Evolutionary conservation across 2,113 vertebrate genomes (phyloP).

Genomic region (Daboia siamensis): DNA sequence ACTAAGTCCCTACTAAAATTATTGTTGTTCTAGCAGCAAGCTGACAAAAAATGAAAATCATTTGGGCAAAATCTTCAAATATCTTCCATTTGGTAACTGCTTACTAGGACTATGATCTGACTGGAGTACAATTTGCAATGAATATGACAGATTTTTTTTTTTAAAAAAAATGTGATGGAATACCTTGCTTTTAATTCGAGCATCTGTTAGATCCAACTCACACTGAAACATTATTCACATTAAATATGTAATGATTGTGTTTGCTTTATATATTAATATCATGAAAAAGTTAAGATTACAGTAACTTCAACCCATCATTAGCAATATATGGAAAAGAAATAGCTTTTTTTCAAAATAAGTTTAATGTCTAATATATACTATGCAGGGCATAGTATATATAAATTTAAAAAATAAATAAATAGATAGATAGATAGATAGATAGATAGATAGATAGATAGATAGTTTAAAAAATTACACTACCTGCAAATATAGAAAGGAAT

Average conservation of each 20-base stretch:
- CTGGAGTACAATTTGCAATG: not conserved
- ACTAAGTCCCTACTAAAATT: not conserved
- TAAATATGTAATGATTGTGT: not conserved
- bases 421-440: too few species aligned
- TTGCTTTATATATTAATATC: not conserved
- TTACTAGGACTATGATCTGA: not conserved
- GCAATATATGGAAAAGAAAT: not conserved
- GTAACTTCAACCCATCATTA: constrained; percentile 12
- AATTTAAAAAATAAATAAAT: too few species aligned
- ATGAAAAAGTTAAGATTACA: not conserved
- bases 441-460: too few species aligned
- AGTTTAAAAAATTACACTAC: constrained; percentile 1
- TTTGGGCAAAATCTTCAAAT: not conserved
- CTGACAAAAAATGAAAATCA: not conserved
- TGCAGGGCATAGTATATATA: not conserved
- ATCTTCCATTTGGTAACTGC: not conserved
- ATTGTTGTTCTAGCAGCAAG: not conserved
- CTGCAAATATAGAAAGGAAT: not conserved
- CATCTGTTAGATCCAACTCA: not conserved
- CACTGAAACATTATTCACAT: not conserved
- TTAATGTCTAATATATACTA: not conserved
- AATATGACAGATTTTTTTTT: not conserved
- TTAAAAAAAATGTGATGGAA: not conserved
- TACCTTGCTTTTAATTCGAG: not conserved
- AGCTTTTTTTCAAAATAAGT: not conserved